A percentile compares a stretch with the other conserved stretches of the same genome.
Evolutionary conservation across 2,888 invertebrate genomes (phyloP).

Genomic region (Aethes cnicana): DNA sequence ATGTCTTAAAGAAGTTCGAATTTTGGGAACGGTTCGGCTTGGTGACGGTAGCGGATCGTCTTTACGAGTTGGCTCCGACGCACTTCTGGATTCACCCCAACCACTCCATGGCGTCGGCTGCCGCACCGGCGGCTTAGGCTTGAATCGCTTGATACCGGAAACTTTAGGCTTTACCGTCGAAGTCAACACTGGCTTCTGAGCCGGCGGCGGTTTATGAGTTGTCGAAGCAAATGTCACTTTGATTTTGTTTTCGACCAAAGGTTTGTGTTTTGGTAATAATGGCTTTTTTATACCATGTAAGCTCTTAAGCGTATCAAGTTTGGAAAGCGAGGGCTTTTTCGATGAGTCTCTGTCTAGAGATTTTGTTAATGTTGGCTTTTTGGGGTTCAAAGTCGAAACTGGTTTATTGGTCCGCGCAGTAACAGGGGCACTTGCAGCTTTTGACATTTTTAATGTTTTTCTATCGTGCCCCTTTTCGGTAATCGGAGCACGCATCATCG

Average conservation of each 20-base stretch:
- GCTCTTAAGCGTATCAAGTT: neutral
- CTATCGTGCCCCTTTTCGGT: slow-evolving; percentile 19
- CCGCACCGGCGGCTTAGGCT: slow-evolving; percentile 4
- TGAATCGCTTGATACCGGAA: slow-evolving; percentile 4
- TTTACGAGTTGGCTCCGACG: neutral
- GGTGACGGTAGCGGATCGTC: slow-evolving; percentile 6
- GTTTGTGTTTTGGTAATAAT: slow-evolving; percentile 34
- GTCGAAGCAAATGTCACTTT: slow-evolving; percentile 45
- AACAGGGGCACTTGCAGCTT: slow-evolving; percentile 45
- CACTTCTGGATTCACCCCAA: neutral
- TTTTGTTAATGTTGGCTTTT: slow-evolving; percentile 30
- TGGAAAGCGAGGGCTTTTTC: neutral
- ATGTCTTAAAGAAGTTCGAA: neutral
- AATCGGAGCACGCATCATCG: slow-evolving; percentile 4
- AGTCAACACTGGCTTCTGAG: slow-evolving; percentile 1
- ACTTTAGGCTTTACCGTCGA: slow-evolving; percentile 10
- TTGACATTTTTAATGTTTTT: slow-evolving; percentile 40
- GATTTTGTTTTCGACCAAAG: slow-evolving; percentile 40
- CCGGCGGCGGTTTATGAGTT: slow-evolving; percentile 1
- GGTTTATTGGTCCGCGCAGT: slow-evolving; percentile 44
- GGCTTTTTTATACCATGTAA: slow-evolving; percentile 26
- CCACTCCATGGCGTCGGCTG: slow-evolving; percentile 19
- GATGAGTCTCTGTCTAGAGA: neutral
- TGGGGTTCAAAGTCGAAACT: slow-evolving; percentile 33
- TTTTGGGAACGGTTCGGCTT: neutral